Base-by-base conservation (phyloP, 2,888 invertebrate genomes). In the Odontothrips loti region DNA sequence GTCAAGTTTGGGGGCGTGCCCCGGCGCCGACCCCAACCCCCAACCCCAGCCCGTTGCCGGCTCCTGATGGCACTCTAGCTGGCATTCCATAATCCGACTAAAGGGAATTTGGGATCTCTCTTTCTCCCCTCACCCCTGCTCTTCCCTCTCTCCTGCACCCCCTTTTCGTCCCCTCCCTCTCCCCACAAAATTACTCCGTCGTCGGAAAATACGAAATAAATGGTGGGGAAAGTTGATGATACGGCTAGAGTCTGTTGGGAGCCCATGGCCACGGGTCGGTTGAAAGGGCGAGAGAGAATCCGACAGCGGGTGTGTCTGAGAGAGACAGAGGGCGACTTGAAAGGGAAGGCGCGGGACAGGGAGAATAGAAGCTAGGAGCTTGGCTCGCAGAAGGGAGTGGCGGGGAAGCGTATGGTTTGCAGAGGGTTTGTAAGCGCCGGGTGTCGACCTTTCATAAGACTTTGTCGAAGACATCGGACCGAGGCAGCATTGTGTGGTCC, bases 151-250 rank as follows among this genome's bases (percentile, higher is more conserved):
- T 20, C n/a, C 17, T 58, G 6, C 58, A 1, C 15, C 17, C 4
- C 17, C 58, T n/a, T 15, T n/a, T 4, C 23, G 0, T 23, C 68
- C 68, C 27, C 68, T 27, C 27, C 9, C 68, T 27, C 27, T 23
- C 68, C 23, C 68, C 68, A 75, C 68, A 75, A 75, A 75, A 75
- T 75, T 75, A 75, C 68, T 75, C 23, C 27, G 68, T 27, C 68
- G 68, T 75, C 68, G 68, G 68, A 75, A 75, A 75, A 75, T 75
- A 75, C 68, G 68, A 75, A 75, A 75, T 75, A 75, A 75, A 75
- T 75, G 68, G 68, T 75, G 68, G 68, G 68, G 68, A 75, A 75
- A 75, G 23, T 75, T 75, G 68, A 75, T 75, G 68, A 75, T 75
- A 75, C 68, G 68, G 27, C 68, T 23, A 75, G 58, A 58, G 58